These are phyloP conservation scores for Mormoops blainvillei DNA, from an alignment of 2,113 vertebrate genomes.

Conservation along the genomic window DNA sequence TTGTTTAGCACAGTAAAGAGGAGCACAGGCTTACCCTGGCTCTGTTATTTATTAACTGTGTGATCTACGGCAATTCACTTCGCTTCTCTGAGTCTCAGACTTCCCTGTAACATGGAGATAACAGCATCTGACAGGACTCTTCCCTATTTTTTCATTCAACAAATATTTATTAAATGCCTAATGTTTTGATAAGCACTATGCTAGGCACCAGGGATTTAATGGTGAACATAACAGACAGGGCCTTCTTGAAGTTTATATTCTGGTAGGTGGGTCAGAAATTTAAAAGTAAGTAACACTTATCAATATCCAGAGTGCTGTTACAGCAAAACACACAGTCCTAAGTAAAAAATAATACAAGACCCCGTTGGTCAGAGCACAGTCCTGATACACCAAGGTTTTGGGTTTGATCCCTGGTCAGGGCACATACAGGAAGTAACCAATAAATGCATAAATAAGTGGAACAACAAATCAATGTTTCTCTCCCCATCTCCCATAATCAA, in stretches of 20 bases:
- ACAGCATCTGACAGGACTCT: background rate
- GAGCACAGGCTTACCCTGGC: background rate
- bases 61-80: background rate
- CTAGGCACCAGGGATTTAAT: background rate
- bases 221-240: background rate
- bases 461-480: no score
- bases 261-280: constrained; percentile 13
- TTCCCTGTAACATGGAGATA: background rate
- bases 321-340: background rate
- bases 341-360: background rate
- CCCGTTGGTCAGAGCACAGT: no score
- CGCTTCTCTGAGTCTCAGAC: background rate
- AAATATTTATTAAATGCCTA: background rate
- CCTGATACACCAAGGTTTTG: no score
- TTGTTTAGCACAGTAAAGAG: background rate
- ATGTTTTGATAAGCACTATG: constrained; percentile 11
- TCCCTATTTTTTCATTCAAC: background rate
- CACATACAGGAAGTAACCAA: no score
- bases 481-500: no score
- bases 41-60: background rate
- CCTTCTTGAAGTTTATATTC: background rate
- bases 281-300: background rate
- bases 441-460: no score
- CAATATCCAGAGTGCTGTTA: background rate
- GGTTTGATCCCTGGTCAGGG: no score